These are phyloP conservation scores for Scleropages formosus DNA, from an alignment of 2,797 vertebrate genomes.

Conservation along the genomic window DNA sequence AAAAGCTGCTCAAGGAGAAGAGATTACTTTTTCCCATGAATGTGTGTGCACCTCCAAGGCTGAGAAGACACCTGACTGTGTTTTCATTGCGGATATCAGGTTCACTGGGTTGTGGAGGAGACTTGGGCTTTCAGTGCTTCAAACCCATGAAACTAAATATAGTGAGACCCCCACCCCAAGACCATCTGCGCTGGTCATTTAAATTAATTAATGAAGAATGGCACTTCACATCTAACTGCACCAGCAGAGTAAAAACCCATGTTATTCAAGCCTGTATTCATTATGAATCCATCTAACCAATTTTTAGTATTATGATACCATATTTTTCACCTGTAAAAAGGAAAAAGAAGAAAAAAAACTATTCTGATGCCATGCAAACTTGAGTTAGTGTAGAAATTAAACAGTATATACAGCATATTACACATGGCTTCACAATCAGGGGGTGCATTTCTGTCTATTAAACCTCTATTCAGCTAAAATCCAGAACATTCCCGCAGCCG, in stretches of 20 bases:
- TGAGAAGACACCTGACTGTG: conserved; percentile 30
- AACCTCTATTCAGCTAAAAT: neutral
- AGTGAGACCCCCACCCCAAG: conserved; percentile 27
- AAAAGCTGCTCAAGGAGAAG: conserved; percentile 43
- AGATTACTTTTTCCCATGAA: conserved; percentile 49
- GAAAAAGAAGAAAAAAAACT: too few species aligned
- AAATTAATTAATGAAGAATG: conserved; percentile 15
- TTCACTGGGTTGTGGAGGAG: conserved; percentile 41
- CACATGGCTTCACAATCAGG: too few species aligned
- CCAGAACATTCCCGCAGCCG: too few species aligned
- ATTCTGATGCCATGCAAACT: too few species aligned
- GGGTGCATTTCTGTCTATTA: too few species aligned
- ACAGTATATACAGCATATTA: too few species aligned
- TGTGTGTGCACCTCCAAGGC: conserved; percentile 36
- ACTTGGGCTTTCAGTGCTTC: conserved; percentile 38
- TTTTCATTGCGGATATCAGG: conserved; percentile 44
- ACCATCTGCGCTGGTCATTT: conserved; percentile 19
- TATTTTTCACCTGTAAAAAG: too few species aligned
- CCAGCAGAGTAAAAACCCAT: too few species aligned
- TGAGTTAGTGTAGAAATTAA: too few species aligned
- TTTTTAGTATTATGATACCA: too few species aligned
- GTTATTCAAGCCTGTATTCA: too few species aligned
- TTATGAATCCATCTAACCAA: too few species aligned
- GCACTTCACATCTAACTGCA: neutral
- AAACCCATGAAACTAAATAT: conserved; percentile 36